A percentile compares a stretch with the other conserved stretches of the same genome.
Conservation (phyloP, 2,888 invertebrate genomes). For the Notodonta ziczac region DNA sequence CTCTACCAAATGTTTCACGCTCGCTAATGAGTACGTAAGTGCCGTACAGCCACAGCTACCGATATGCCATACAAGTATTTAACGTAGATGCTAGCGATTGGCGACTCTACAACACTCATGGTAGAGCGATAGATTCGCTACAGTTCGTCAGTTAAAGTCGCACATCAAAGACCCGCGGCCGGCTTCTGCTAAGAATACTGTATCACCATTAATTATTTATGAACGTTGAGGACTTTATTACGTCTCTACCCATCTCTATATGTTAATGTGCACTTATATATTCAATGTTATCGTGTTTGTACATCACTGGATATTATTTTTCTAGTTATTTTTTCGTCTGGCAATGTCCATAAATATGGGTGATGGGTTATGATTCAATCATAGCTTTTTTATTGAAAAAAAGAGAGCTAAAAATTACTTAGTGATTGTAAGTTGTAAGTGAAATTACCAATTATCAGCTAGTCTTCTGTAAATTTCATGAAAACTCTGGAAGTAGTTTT, state of each 20-base stretch:
- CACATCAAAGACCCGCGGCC: conserved; percentile 50
- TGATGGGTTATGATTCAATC: neutral
- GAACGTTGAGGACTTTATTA: conserved; percentile 40
- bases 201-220: conserved; percentile 57
- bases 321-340: neutral
- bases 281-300: conserved; percentile 5
- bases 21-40: no score
- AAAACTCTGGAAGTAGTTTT: no score
- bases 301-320: conserved; percentile 11
- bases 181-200: conserved; percentile 49
- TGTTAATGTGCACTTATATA: conserved; percentile 6
- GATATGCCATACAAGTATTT: no score
- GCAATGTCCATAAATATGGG: neutral
- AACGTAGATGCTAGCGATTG: neutral
- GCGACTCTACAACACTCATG: no score
- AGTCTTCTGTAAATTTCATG: no score
- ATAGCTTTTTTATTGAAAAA: no score
- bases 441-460: no score
- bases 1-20: no score
- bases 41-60: no score
- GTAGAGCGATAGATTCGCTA: conserved; percentile 1
- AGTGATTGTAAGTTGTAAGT: no score
- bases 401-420: no score
- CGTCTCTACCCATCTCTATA: conserved; percentile 15
- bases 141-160: conserved; percentile 14